Conservation (phyloP, 2,113 vertebrate species). For the Hyperopisus bebe region DNA sequence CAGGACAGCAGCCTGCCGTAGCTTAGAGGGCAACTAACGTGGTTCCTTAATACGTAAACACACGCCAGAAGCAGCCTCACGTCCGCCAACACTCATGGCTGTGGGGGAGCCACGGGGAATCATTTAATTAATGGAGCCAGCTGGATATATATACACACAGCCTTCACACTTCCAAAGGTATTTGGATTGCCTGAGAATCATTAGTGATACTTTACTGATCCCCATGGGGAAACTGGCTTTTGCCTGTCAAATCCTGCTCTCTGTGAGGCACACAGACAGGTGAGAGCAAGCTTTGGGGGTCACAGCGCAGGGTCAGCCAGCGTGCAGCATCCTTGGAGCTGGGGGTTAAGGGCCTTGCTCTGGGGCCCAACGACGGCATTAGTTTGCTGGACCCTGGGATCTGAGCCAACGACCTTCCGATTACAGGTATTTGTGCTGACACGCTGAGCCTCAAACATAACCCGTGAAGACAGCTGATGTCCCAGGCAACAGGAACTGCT, state of each 20-base stretch:
- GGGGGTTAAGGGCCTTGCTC: neutral
- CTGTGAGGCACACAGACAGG: neutral
- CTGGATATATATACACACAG: neutral
- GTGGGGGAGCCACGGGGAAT: neutral
- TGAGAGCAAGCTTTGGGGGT: neutral
- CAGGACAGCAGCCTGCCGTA: neutral
- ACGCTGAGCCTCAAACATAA: neutral
- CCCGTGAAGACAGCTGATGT: neutral
- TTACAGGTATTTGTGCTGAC: neutral
- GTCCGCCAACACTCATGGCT: neutral
- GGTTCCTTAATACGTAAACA: neutral
- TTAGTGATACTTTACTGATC: neutral
- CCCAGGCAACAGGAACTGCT: neutral
- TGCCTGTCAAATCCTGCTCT: neutral
- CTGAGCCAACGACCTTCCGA: neutral
- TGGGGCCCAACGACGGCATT: neutral
- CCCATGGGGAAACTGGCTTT: neutral
- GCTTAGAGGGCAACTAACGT: neutral
- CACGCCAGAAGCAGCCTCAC: neutral
- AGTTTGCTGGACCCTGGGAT: neutral
- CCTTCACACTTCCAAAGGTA: neutral
- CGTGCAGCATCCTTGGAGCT: neutral
- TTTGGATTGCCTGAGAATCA: neutral
- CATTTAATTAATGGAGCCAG: neutral
- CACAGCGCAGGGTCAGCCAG: neutral